Base-by-base conservation (phyloP, 2,113 vertebrate species). In the Pollimyrus isidori region DNA sequence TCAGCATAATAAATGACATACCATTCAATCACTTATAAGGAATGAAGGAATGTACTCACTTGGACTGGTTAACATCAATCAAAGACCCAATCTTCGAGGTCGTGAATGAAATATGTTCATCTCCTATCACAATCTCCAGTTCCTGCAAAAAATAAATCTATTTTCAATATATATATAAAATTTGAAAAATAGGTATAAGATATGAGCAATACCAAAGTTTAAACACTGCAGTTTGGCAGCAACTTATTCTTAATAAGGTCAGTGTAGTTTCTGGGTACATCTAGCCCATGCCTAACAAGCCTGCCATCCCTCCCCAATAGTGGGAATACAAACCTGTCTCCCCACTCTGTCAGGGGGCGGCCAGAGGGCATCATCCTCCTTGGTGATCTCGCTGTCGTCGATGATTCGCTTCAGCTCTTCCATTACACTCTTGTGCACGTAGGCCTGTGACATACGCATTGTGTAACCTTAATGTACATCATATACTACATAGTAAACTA, bases 341-440 rank as follows among this genome's bases (percentile, higher is more conserved):
- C 98, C 98, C 1, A 99, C 98, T 93, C 98, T 95, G 92, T 99
- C 98, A 0, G 98, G 98, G 19, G 98, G 97, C 0, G 98, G 98
- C 98, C 98, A 99, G 26, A 99, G 91, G 0, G 98, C 98, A 89
- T 99, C 98, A 0, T 99, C 98, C 92, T 99, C 98, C 93, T 99
- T 99, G 7, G 98, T 99, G 93, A 99, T 98, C 93, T 99, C 98
- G 89, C 98, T 99, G 95, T 99, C 98, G 0, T 99, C 98, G 2
- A 99, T 99, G 89, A 99, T 99, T 86, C 98, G 97, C 91, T 99
- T 99, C 89, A 99, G 95, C 90, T 99, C 98, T 91, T 99, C 98
- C 98, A 99, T 99, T 91, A 99, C 98, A 56, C 98, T 99, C 92
- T 98, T 99, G 93, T 99, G 98, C 88, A 99, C 98, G 0, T 99